Evolutionary conservation across 2,797 vertebrate species (phyloP), one percentile per base, ranked within the genome.

Genomic region (Manis javanica): DNA sequence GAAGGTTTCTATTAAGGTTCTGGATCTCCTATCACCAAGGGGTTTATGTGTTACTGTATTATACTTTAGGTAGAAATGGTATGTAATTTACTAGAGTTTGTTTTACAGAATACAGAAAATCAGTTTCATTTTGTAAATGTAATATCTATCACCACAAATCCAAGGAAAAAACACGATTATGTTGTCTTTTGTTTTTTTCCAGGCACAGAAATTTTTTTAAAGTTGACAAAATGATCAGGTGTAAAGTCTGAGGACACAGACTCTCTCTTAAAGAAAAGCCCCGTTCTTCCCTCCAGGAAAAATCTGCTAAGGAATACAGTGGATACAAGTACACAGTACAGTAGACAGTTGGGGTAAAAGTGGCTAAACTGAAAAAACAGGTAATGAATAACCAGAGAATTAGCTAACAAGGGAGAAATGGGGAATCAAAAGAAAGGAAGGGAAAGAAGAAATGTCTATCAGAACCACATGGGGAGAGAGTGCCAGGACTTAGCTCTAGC

Each of bases 21-120:
- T 77, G 49, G 57, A 57, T 42, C 53, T 82, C 63, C 21, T 18
- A 88, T 95, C 64, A 69, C 91, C 79, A 86, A 75, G 72, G 84
- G 72, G 84, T 34, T 77, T 68, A 57, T 31, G 89, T 86, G 34
- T 81, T 86, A 86, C 3, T 49, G 68, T 55, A 87, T 37, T 92
- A 88, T 92, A 71, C 29, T 94, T 91, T 51, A 93, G 46, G 31
- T 37, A 69, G 31, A 87, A 68, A 91, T 24, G 15, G 7, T 68
- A 66, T 29, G 6, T 24, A 88, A 94, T 87, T 87, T 86, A 9
- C 24, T 51, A 82, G 4, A 37, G 24, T 64, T 87, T 86, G 42
- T 94, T 95, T 93, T 64, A 88, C 93, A 90, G 63, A 90, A 71
- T 26, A 74, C 13, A 81, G 71, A 94, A 55, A 68, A 39, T 8